Conservation (phyloP, 2,797 vertebrate genomes). For the Brotula barbata region DNA sequence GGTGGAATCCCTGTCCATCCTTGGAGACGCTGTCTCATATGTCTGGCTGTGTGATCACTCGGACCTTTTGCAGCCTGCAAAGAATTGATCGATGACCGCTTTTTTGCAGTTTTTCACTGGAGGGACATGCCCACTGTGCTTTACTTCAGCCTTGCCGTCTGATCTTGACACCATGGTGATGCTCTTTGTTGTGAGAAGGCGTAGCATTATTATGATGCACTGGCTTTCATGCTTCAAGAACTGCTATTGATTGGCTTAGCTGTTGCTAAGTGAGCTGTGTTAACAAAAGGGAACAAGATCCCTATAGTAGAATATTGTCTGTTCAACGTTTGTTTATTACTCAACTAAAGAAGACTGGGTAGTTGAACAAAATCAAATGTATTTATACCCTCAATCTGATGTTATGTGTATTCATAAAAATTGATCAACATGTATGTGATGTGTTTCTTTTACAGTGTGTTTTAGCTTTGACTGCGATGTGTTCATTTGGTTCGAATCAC, state of each 20-base stretch:
- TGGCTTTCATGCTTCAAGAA: background rate
- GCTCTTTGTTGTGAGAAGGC: conserved; percentile 14
- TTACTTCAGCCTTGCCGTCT: conserved; percentile 6
- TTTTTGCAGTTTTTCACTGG: conserved; percentile 25
- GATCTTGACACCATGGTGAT: conserved; percentile 11
- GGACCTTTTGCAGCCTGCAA: conserved; percentile 6
- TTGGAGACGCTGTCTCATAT: conserved; percentile 30
- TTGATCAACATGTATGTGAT: no score
- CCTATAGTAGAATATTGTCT: conserved; percentile 12
- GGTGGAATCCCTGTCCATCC: conserved; percentile 55
- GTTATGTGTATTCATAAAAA: no score
- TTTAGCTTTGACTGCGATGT: conserved; percentile 12
- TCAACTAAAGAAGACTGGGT: background rate
- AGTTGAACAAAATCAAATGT: conserved; percentile 15
- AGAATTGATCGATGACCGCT: conserved; percentile 22
- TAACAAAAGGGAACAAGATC: conserved; percentile 21
- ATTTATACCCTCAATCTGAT: background rate
- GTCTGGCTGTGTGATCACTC: conserved; percentile 31
- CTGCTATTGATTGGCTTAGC: conserved; percentile 37
- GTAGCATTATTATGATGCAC: conserved; percentile 14
- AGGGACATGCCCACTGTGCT: conserved; percentile 8
- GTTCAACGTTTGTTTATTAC: conserved; percentile 11
- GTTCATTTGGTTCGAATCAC: conserved; percentile 1
- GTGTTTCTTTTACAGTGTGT: no score
- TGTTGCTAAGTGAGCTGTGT: conserved; percentile 50